Evolutionary conservation across 92 coral and sea anemone genomes (phyloP).

Genomic region (Porites cylindrica): DNA sequence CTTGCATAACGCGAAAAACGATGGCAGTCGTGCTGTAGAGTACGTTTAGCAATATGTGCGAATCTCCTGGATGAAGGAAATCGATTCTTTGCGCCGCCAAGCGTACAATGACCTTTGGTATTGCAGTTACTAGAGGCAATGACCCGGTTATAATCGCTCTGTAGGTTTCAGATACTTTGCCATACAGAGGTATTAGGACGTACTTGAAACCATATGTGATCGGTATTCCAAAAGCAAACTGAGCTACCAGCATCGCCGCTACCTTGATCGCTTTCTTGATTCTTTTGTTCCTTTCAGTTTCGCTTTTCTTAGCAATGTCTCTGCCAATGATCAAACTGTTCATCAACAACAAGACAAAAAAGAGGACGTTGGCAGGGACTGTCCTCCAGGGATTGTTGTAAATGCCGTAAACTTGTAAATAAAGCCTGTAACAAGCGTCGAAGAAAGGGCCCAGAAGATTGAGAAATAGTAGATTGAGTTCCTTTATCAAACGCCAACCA

Average conservation of each 20-base stretch:
- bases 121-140: conserved; percentile 34
- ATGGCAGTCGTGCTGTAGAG: conserved; percentile 44
- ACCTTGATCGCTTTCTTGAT: conserved; percentile 15
- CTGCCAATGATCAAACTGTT: conserved; percentile 42
- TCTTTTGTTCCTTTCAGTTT: too few relatives aligned
- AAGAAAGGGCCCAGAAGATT: conserved; percentile 62
- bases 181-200: not conserved
- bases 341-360: conserved; percentile 11
- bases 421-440: conserved; percentile 59
- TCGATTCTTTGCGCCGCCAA: conserved; percentile 53
- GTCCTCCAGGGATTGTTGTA: conserved; percentile 59
- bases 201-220: conserved; percentile 7
- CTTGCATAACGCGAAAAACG: conserved; percentile 75
- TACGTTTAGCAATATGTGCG: conserved; percentile 33
- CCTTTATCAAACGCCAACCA: too few relatives aligned
- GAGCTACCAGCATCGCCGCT: conserved; percentile 22
- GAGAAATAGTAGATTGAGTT: conserved; percentile 34
- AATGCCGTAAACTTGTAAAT: conserved; percentile 57
- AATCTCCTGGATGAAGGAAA: conserved; percentile 54
- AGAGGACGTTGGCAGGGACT: conserved; percentile 49
- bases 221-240: conserved; percentile 45
- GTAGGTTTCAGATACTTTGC: not conserved
- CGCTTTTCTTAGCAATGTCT: too few relatives aligned
- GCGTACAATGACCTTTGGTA: conserved; percentile 60
- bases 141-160: not conserved